A percentile compares a stretch with the other conserved stretches of the same genome.
Evolutionary conservation across 1,140 invertebrate genomes (phyloP).

Genomic region (Drosophila tsacasi): DNA sequence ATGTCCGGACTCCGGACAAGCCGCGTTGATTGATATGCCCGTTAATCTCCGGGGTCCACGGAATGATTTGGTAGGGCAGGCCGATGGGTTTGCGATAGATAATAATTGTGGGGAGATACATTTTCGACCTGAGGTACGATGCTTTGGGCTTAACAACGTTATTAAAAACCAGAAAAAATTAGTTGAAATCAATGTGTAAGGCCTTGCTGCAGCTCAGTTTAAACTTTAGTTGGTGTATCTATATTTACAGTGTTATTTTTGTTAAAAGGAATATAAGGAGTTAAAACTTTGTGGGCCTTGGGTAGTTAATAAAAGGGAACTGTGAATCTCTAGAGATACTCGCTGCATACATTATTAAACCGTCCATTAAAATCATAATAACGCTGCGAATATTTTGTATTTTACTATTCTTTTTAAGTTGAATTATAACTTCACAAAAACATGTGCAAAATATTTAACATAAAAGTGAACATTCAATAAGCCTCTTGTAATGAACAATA

Average conservation of each 20-base stretch:
- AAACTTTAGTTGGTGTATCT: neutral
- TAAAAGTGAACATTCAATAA: neutral
- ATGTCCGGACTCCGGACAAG: neutral
- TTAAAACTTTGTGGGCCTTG: neutral
- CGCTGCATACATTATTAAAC: neutral
- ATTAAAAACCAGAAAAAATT: neutral
- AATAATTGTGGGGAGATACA: neutral
- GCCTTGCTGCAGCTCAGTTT: neutral
- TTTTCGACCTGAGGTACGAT: neutral
- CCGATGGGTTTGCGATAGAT: neutral
- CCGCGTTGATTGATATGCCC: slow-evolving; percentile 17
- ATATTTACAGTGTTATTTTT: neutral
- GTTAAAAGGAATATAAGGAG: neutral
- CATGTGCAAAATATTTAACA: neutral
- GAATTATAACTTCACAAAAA: neutral
- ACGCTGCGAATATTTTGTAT: neutral
- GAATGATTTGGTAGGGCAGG: slow-evolving; percentile 4
- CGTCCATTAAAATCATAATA: neutral
- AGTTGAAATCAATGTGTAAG: neutral
- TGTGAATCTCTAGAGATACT: neutral
- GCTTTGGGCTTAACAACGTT: neutral
- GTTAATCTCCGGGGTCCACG: slow-evolving; percentile 15
- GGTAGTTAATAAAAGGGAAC: neutral
- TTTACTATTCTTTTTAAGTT: neutral
- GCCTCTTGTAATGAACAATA: neutral